Percentiles rank a stretch among this genome's conserved stretches.
These are phyloP conservation scores for Notodromas monacha DNA, from an alignment of 2,888 invertebrate genomes.

Conservation along the genomic window DNA sequence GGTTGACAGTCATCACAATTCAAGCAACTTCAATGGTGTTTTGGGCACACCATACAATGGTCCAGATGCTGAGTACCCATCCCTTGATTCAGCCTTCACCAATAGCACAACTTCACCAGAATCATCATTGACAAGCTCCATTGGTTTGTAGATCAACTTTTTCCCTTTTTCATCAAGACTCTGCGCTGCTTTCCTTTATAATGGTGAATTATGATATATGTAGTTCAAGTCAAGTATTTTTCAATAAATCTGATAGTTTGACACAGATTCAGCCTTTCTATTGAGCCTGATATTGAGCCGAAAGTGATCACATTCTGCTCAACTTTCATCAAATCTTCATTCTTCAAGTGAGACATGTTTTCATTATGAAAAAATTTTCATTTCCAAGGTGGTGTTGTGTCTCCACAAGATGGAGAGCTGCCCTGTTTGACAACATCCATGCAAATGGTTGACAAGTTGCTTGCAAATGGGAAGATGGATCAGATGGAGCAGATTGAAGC, in stretches of 20 bases:
- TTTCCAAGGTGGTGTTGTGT: constrained; percentile 1
- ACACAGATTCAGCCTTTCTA: constrained; percentile 1
- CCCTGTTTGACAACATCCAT: constrained; percentile 56
- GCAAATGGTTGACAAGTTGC: constrained; percentile 54
- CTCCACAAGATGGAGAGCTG: constrained; percentile 26
- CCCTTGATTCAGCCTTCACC: background rate
- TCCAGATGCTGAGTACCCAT: background rate
- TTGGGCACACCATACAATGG: background rate
- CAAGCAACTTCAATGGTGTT: too few relatives aligned
- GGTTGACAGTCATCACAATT: too few relatives aligned
- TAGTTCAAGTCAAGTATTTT: constrained; percentile 1
- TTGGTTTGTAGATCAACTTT: too few relatives aligned
- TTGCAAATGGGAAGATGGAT: constrained; percentile 46
- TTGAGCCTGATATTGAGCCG: too few relatives aligned
- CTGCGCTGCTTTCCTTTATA: too few relatives aligned
- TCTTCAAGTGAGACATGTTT: too few relatives aligned
- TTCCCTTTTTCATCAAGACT: too few relatives aligned
- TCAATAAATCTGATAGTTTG: background rate
- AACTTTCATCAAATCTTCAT: too few relatives aligned
- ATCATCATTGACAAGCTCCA: background rate
- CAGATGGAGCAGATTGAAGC: constrained; percentile 59
- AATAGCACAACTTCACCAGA: constrained; percentile 6
- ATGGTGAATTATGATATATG: too few relatives aligned
- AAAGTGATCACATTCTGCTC: too few relatives aligned
- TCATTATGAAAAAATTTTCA: too few relatives aligned